Conservation (phyloP, 2,888 invertebrate species). For the Hydriomena furcata region DNA sequence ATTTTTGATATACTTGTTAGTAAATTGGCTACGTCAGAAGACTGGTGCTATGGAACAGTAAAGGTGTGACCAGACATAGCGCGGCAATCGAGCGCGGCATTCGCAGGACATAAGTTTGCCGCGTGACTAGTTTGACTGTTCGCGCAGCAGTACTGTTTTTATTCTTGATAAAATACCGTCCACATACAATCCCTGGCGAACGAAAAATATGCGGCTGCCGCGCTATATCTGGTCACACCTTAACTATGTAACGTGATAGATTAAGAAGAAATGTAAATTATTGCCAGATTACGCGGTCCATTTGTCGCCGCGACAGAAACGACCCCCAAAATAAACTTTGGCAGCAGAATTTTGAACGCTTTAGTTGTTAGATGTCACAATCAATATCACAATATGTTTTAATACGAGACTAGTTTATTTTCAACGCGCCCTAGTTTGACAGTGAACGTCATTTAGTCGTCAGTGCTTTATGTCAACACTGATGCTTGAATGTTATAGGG, state of each 20-base stretch:
- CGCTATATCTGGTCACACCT: too few relatives aligned
- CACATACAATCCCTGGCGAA: too few relatives aligned
- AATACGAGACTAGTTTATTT: background rate
- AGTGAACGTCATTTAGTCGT: too few relatives aligned
- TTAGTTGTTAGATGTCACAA: slow-evolving; percentile 12
- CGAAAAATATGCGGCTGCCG: too few relatives aligned
- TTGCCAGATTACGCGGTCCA: slow-evolving; percentile 19
- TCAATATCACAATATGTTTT: slow-evolving; percentile 8
- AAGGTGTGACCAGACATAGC: too few relatives aligned
- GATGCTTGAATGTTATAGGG: too few relatives aligned
- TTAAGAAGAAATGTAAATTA: slow-evolving; percentile 17
- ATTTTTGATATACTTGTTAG: background rate
- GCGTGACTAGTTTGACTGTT: too few relatives aligned
- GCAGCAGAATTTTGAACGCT: slow-evolving; percentile 26
- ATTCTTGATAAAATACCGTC: too few relatives aligned
- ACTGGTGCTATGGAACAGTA: slow-evolving; percentile 3
- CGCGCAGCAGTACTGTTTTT: too few relatives aligned
- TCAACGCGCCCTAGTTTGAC: background rate
- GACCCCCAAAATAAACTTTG: slow-evolving; percentile 28
- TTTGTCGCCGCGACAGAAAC: slow-evolving; percentile 20
- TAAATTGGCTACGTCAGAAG: background rate
- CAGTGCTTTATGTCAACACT: too few relatives aligned
- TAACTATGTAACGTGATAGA: background rate
- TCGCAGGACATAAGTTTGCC: too few relatives aligned
- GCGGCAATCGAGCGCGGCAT: too few relatives aligned